Evolutionary conservation across 2,888 invertebrate genomes (phyloP), one percentile per base, ranked within the genome.

Genomic region (Metopia argyrocephala): DNA sequence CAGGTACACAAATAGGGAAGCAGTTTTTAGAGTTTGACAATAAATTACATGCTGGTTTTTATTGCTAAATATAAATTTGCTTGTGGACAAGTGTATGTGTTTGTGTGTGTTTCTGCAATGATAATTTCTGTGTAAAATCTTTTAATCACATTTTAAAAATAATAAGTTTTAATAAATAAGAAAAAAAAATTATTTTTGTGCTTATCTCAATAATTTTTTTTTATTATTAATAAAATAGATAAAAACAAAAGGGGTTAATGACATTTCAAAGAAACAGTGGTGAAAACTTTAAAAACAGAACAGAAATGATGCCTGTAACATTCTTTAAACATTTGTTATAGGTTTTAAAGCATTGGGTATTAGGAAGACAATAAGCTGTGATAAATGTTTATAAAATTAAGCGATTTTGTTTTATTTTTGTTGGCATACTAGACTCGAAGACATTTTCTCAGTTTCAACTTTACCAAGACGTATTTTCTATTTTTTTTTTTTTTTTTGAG

Each of bases 101-200:
- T 70, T 18, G 6, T 54, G 25, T 18, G n/a, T 28, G 12, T 25
- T 18, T 50, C 48, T 64, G 15, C 38, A 38, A 25, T 62, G 18
- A 31, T 66, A 61, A 62, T 71, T 78, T 46, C 65, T 71, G 71
- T 48, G 66, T n/a, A 71, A 78, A 66, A 27, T 12, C 59, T 54
- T 76, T 75, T 64, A 78, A 74, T 73, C 73, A 78, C 56, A 23
- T n/a, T 70, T 59, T 23, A 38, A n/a, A n/a, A n/a, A 23, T 38
- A 50, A 48, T 20, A n/a, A 7, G 46, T 56, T 27, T 21, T 15
- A 27, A 12, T 38, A 38, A 4, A 15, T 12, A 38, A 38, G 15
- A 12, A 6, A 31, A 31, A 31, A 31, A 2, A 56, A 56, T 52
- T 20, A 6, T 52, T 62, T 59, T 59, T 31, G 21, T 62, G 9